Evolutionary conservation across 1,140 invertebrate genomes (phyloP).

Genomic region (Listronotus oregonensis): DNA sequence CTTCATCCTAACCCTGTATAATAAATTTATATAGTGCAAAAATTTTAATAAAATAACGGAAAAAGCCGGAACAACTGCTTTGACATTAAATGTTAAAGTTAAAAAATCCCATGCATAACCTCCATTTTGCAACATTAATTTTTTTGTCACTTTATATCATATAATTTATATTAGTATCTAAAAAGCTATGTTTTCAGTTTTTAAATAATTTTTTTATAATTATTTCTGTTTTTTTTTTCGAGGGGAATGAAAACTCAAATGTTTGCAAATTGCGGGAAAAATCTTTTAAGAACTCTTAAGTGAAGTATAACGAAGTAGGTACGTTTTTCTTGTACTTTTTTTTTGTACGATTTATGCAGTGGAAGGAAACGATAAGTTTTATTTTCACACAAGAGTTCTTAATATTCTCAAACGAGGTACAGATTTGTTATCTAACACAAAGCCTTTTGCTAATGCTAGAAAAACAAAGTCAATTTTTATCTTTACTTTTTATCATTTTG

Average conservation of each 20-base stretch:
- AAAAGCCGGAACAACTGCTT: conserved; percentile 18
- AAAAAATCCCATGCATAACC: conserved; percentile 41
- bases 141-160: conserved; percentile 39
- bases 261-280: conserved; percentile 36
- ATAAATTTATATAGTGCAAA: conserved; percentile 18
- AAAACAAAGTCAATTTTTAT: conserved; percentile 23
- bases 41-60: conserved; percentile 6
- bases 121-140: conserved; percentile 45
- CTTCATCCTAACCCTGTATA: conserved; percentile 8
- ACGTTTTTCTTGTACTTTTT: conserved; percentile 36
- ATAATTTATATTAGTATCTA: conserved; percentile 44
- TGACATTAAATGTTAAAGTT: conserved; percentile 34
- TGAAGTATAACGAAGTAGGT: background rate
- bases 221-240: conserved; percentile 27
- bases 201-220: conserved; percentile 27
- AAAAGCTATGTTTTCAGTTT: conserved; percentile 47
- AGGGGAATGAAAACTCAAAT: conserved; percentile 37
- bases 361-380: conserved; percentile 18
- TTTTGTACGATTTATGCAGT: conserved; percentile 35
- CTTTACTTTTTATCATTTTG: background rate
- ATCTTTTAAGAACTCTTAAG: conserved; percentile 33
- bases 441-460: conserved; percentile 28
- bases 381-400: conserved; percentile 21
- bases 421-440: conserved; percentile 39
- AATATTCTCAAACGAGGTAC: conserved; percentile 45